Evolutionary conservation across 2,797 vertebrate genomes (phyloP), one percentile per base, ranked within the genome.

Genomic region (Cuculus canorus): DNA sequence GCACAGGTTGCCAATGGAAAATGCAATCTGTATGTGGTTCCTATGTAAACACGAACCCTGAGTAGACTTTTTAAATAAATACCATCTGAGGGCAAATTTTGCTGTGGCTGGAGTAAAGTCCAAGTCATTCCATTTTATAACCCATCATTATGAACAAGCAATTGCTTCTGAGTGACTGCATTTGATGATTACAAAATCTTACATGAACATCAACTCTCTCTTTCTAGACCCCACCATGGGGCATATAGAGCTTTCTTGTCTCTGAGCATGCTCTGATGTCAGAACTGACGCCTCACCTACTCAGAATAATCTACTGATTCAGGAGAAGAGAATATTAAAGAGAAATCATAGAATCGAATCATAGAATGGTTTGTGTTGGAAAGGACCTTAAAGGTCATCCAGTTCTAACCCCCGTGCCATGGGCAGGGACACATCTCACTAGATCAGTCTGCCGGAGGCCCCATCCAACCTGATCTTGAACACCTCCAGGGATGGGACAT

Each of bases 111-210:
- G 25, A 70, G 24, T 88, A 88, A 75, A 84, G 11, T 32, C 90
- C 60, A 47, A 90, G 39, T 43, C 3, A 0, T 88, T 95, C n/a
- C 28, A 27, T 54, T 95, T 81, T 18, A 66, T 61, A 35, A 10
- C 22, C 9, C 12, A 57, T 88, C 32, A 72, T 45, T 59, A 60
- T 25, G 13, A 92, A 57, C 57, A 91, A 93, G 17, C 45, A 95
- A 75, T 92, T 94, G 81, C 54, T 91, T 96, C 86, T 82, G 72
- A 96, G 15, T 66, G 37, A 89, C 56, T 86, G 61, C 21, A 75
- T 83, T 88, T 86, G 24, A 68, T 86, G 81, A 87, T 87, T 91
- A 59, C 41, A 90, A 80, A 92, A 91, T 91, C 35, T 86, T 64
- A 37, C 25, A 9, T 25, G 39, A 89, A 91, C 10, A 89, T 63